A percentile compares a stretch with the other conserved stretches of the same genome.
These are phyloP conservation scores for Xerus rutilus DNA, from an alignment of 2,797 vertebrate genomes.

Conservation along the genomic window DNA sequence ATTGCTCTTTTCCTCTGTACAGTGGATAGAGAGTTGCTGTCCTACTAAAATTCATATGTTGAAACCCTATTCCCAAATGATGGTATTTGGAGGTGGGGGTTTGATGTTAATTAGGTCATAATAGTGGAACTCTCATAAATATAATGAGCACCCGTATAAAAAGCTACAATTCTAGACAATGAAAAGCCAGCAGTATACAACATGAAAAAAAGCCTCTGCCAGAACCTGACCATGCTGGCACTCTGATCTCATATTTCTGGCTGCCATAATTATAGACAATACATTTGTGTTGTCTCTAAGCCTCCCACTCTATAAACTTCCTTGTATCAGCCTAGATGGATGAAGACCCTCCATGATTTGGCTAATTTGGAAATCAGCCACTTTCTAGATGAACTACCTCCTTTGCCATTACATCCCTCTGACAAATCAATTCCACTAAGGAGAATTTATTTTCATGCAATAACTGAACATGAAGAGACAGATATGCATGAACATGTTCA, in stretches of 20 bases:
- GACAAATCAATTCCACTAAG: neutral
- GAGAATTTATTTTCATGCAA: slow-evolving; percentile 58
- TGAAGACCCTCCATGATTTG: neutral
- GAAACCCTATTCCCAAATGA: neutral
- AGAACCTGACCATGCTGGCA: neutral
- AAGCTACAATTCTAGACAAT: neutral
- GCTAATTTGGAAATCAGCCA: neutral
- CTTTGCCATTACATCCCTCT: neutral
- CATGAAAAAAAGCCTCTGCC: neutral
- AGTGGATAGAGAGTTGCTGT: neutral
- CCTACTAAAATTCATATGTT: neutral
- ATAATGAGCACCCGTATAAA: neutral
- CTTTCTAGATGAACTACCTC: neutral
- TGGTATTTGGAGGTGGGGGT: neutral
- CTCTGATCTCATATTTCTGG: neutral
- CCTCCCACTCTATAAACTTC: neutral
- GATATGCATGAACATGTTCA: neutral
- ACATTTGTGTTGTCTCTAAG: neutral
- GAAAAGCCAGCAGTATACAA: neutral
- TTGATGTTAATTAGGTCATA: neutral
- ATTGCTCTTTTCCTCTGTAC: neutral
- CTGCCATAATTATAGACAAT: neutral
- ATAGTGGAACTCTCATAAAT: neutral
- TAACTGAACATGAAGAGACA: neutral
- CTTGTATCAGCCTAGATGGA: neutral